phyloP scores from a whole-genome alignment of 23 tunicate species.

The Clavelina lepadiformis region DNA sequence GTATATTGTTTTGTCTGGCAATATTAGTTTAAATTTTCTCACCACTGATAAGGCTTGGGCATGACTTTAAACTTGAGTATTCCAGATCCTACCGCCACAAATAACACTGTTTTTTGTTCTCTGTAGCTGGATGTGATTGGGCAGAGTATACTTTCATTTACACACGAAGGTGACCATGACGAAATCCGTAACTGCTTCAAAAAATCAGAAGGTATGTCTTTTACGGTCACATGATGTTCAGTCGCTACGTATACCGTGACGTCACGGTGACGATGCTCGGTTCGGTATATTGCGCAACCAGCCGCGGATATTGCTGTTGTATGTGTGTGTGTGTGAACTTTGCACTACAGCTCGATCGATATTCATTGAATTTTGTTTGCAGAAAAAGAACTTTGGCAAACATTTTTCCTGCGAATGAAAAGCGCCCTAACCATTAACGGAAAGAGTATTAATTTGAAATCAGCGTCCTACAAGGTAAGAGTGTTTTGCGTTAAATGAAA shows the following conservation, averaged over 20 bases:
- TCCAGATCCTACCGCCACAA: no score
- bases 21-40: no score
- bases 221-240: not conserved
- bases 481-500: no score
- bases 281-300: not conserved
- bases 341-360: no score
- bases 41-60: no score
- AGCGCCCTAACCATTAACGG: slow-evolving; percentile 74
- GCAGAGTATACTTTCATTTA: slow-evolving; percentile 47
- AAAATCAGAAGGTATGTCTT: slow-evolving; percentile 5
- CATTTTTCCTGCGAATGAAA: slow-evolving; percentile 71
- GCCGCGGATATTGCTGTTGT: no score
- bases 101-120: not conserved
- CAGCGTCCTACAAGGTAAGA: slow-evolving; percentile 79
- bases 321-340: no score
- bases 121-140: slow-evolving; percentile 74
- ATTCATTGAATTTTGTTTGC: slow-evolving; percentile 3
- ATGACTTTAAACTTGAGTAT: no score
- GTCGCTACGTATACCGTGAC: not conserved
- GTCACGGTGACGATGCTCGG: not conserved
- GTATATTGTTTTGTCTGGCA: no score
- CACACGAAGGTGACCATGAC: slow-evolving; percentile 87
- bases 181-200: slow-evolving; percentile 58
- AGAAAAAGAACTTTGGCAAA: not conserved
- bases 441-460: slow-evolving; percentile 73